Base-by-base conservation (phyloP, 1,140 invertebrate genomes). In the Monochamus saltuarius region DNA sequence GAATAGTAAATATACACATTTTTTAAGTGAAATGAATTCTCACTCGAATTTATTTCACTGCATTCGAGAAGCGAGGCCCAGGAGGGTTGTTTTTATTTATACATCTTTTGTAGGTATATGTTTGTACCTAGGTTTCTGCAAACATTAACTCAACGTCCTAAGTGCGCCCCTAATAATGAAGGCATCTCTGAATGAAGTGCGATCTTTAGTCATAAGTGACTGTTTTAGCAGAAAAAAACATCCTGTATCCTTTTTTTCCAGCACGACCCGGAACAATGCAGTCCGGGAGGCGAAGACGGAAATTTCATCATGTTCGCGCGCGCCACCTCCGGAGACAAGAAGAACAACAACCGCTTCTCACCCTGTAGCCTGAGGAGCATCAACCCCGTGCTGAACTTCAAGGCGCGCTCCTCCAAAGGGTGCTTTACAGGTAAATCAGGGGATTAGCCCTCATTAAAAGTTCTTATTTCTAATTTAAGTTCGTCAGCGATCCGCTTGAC, bases 251-350 rank as follows among this genome's bases (percentile, higher is more conserved):
- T 65, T 60, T 64, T 50, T 63, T 80, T 84, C 7, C 76, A 97
- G 92, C 96, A 99, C 75, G 97, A 99, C 84, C 95, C 95, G 7
- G 90, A 95, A 79, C 83, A 87, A 67, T 95, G 95, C 75, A 92
- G 91, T 17, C 90, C 92, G 4, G 92, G 94, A 55, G 91, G 93
- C 46, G 90, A 95, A 73, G 89, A 95, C 80, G 96, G 96, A 14
- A 99, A 99, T 81, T 99, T 92, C 78, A 98, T 99, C 72, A 98
- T 98, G 95, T 98, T 97, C 77, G 91, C 92, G 1, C 85, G 93
- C 61, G 96, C 96, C 34, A 98, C 95, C 37, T 95, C 94, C 64
- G 96, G 96, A 16, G 94, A 97, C 79, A 92, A 96, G 74, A 88
- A 88, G 73, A 98, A 99, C 80, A 99, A 99, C 79, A 94, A 96